Evolutionary conservation across 2,888 invertebrate genomes (phyloP), one percentile per base, ranked within the genome.

Genomic region (Malachius bipustulatus): DNA sequence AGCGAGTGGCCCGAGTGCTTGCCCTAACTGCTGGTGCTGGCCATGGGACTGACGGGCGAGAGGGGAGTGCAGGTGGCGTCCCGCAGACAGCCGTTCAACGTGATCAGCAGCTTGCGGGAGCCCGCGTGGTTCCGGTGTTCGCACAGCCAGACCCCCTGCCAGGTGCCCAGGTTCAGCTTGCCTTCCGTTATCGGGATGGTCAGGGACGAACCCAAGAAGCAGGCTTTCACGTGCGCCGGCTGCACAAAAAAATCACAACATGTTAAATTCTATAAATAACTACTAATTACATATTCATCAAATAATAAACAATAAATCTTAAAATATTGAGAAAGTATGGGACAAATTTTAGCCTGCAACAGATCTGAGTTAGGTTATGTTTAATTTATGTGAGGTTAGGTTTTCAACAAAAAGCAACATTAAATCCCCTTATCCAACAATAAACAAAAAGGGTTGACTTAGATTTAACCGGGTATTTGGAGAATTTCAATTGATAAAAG

Each of bases 61-160:
- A 85, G 71, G 50, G 87, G 87, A 56, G 85, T 87, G 66, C 84
- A 80, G 48, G 79, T 79, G 45, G 83, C 80, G 66, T 87, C 87
- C 49, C 87, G 75, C 58, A 87, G 76, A 67, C 88, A 88, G 43
- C 90, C 90, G 53, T 89, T 89, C 64, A 90, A 69, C 49, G 90
- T 90, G 63, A 89, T 82, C 40, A 63, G 58, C 51, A 77, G 64
- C 73, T 90, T 90, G 54, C 90, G 77, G 62, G 88, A 88, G 55
- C 91, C 90, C 50, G 91, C 93, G 61, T 85, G 85, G 71, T 94
- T 89, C 59, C 96, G 78, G 69, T 96, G 96, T 66, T 96, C 96
- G 68, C 94, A 94, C 52, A 96, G 74, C 94, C 94, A 96, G 48
- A 96, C 83, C 45, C 96, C 94, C 69, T 94, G 94, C 94, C 94